Percentiles rank a stretch among this genome's conserved stretches.
These are phyloP conservation scores for Torymus aiolomorphi DNA, from an alignment of 2,888 invertebrate genomes.

Conservation along the genomic window DNA sequence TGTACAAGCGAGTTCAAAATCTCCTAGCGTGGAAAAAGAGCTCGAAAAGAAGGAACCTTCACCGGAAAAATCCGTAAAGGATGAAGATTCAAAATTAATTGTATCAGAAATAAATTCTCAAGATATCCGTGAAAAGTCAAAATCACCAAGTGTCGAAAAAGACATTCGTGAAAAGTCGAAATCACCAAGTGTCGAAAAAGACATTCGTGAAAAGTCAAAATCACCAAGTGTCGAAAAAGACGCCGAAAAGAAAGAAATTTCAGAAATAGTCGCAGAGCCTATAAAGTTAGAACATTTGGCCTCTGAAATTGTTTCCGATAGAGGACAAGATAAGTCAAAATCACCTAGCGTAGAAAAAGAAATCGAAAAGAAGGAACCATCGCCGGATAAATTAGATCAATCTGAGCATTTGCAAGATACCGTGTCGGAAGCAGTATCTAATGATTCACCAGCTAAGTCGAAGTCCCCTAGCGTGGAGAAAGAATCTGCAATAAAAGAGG, in stretches of 20 bases:
- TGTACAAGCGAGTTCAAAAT: slow-evolving; percentile 45
- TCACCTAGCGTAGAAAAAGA: slow-evolving; percentile 8
- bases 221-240: no score
- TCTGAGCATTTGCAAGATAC: neutral
- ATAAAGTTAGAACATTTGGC: neutral
- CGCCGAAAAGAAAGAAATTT: neutral
- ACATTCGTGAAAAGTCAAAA: no score
- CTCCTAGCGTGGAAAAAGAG: slow-evolving; percentile 43
- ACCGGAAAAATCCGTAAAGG: slow-evolving; percentile 1
- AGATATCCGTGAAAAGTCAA: slow-evolving; percentile 52
- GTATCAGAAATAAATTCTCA: no score
- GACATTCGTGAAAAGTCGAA: no score
- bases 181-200: no score
- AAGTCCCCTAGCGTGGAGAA: slow-evolving; percentile 52
- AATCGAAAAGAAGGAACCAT: neutral
- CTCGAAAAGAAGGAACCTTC: neutral
- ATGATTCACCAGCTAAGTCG: neutral
- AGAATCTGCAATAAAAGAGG: slow-evolving; percentile 54
- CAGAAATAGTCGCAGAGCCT: slow-evolving; percentile 39
- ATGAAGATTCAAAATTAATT: no score
- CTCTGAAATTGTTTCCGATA: neutral
- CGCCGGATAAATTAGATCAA: slow-evolving; percentile 15
- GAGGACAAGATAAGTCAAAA: neutral
- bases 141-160: slow-evolving; percentile 55
- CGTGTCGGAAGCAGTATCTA: neutral